Base-by-base conservation (phyloP, 1,140 invertebrate genomes). In the Paralvinella palmiformis region DNA sequence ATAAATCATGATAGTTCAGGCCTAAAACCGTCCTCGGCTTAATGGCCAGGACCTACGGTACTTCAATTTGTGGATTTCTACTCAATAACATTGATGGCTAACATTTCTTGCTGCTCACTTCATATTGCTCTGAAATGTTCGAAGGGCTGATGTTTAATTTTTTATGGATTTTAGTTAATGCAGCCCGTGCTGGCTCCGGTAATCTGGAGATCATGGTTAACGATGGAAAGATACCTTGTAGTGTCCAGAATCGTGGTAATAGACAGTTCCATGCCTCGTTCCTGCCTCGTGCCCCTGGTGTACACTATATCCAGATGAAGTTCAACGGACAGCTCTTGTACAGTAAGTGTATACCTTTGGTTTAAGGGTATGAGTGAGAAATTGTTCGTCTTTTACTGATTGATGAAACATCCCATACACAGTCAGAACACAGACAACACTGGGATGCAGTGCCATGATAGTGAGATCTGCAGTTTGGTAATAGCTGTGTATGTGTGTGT, bases 161-260 rank as follows among this genome's bases (percentile, higher is more conserved):
- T 61, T 71, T 53, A 65, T 73, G 58, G 50, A 44, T 83, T 79
- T 65, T 88, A 96, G 94, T 98, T 80, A 94, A 98, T 82, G 94
- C 94, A 35, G 90, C 91, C 50, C 86, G 87, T 66, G 95, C 96
- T 32, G 96, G 96, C 41, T 92, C 92, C 27, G 96, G 96, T 50
- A 95, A 98, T 81, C 83, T 98, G 67, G 96, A 98, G 79, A 92
- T 98, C 63, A 85, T 97, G 59, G 94, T 99, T 0, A 96, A 97
- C 77, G 92, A 92, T 50, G 92, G 95, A 10, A 86, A 92, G 60
- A 94, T 98, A 17, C 93, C 93, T 0, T 96, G 93, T 71, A 92
- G 91, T 62, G 94, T 98, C 0, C 86, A 90, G 72, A 92, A 92
- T 68, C 83, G 95, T n/a, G 92, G 93, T 45, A 90, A 89, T 65